Conservation (phyloP, 2,113 vertebrate genomes). For the Entomyzon cyanotis region DNA sequence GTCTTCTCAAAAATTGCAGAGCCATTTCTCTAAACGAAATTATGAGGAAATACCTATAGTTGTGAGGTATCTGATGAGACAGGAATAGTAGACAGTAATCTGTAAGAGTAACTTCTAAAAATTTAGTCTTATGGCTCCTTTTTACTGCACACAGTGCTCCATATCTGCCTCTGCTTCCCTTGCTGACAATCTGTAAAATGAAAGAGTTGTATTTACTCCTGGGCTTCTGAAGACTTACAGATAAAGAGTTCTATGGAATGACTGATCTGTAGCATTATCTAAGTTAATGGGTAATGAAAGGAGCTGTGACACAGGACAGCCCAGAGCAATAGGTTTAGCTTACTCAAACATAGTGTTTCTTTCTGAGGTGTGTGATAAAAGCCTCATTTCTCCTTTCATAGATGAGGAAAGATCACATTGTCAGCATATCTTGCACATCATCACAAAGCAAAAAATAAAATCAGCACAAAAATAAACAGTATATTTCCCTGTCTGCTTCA, state of each 20-base stretch:
- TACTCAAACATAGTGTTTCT: background rate
- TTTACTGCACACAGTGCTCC: background rate
- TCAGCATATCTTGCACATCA: background rate
- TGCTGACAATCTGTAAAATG: background rate
- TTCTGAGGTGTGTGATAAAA: background rate
- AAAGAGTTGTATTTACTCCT: background rate
- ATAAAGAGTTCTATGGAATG: background rate
- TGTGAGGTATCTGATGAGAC: background rate
- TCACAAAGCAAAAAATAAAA: background rate
- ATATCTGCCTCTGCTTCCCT: background rate
- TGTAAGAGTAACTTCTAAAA: background rate
- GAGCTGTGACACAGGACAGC: background rate
- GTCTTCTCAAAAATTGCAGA: background rate
- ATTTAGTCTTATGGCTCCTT: background rate
- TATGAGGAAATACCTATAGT: background rate
- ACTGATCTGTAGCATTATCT: background rate
- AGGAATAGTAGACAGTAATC: background rate
- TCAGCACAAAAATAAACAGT: background rate
- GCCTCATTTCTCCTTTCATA: background rate
- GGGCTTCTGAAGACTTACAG: background rate
- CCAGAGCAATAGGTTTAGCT: background rate
- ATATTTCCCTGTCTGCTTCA: background rate
- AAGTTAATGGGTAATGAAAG: background rate
- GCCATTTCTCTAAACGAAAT: background rate
- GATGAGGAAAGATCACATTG: background rate